Base-by-base conservation (phyloP, 2,888 invertebrate species). In the Sphaerophoria taeniata region DNA sequence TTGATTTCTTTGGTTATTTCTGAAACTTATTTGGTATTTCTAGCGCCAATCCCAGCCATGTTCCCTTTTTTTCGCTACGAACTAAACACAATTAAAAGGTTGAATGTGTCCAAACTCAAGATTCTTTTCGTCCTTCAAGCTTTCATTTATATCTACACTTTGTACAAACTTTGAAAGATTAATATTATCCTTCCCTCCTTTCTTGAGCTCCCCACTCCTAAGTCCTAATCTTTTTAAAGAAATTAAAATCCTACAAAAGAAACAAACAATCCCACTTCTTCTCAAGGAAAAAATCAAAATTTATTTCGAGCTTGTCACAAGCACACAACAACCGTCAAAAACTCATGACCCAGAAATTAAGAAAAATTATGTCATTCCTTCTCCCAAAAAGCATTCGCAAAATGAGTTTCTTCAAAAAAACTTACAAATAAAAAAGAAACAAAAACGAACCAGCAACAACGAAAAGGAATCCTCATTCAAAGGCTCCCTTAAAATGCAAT, bases 401-500 rank as follows among this genome's bases (percentile, higher is more conserved):
- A 67, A 43, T 53, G 36, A 67, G 12, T 67, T 53, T n/a, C 39
- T 47, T 45, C 4, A 4, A 7, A 24, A 7, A 24, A 43, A 16
- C 12, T 12, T 33, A 36, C 14, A 49, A 49, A 49, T 51, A 7
- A 12, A 16, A 49, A 65, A 61, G 34, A 9, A 7, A 3, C 49
- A 71, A 12, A 31, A 49, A 43, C 9, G 0, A 43, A 61, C 31
- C 70, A 36, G 7, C 71, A 2, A 24, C 24, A 24, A 24, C 2
- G 24, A 24, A 24, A 6, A 24, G 60, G 7, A 67, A 67, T 34
- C 34, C 24, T 24, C 24, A 24, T 24, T 65, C 34, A 14, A 31
- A 7, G 34, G 61, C 14, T 55, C 61, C 55, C 33, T 69, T 34
- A 43, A 75, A 81, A 65, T 47, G 65, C 74, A 67, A 84, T 74